A percentile compares a stretch with the other conserved stretches of the same genome.
Conservation (phyloP, 2,888 invertebrate species). For the Mesorhabditis sp. region DNA sequence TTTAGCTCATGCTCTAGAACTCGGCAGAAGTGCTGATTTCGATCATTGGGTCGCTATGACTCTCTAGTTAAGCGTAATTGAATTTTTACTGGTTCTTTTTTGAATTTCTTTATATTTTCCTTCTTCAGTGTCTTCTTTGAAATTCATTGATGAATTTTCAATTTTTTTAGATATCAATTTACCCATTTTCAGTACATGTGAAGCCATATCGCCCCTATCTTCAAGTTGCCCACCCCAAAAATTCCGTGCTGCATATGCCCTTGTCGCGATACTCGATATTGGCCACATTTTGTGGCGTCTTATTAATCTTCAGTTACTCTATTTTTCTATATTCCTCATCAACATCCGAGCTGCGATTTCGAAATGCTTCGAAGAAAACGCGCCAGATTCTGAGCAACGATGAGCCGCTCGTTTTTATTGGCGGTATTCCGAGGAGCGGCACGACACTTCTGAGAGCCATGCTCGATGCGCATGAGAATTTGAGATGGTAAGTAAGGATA, state of each 20-base stretch:
- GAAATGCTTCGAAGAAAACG: not conserved
- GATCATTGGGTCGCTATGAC: no score
- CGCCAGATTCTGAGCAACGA: conserved; percentile 17
- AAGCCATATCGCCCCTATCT: no score
- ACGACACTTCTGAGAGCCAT: conserved; percentile 95
- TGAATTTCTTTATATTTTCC: not conserved
- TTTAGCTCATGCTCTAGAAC: no score
- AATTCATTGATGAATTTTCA: not conserved
- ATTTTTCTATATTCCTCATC: not conserved
- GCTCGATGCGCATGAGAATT: conserved; percentile 93
- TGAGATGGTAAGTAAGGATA: conserved; percentile 62
- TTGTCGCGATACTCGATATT: not conserved
- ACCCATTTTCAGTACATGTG: no score
- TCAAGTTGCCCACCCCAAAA: no score
- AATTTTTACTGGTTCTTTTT: no score
- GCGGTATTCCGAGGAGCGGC: conserved; percentile 92
- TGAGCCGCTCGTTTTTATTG: conserved; percentile 32
- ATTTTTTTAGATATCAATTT: no score
- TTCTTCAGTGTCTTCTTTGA: not conserved
- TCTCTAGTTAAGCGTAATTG: no score
- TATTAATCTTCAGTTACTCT: not conserved
- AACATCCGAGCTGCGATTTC: no score
- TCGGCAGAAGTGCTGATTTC: no score
- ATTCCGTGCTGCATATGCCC: no score
- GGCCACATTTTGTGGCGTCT: conserved; percentile 5